These are phyloP conservation scores for Ceratitis capitata DNA, from an alignment of 1,140 invertebrate species.

Conservation along the genomic window DNA sequence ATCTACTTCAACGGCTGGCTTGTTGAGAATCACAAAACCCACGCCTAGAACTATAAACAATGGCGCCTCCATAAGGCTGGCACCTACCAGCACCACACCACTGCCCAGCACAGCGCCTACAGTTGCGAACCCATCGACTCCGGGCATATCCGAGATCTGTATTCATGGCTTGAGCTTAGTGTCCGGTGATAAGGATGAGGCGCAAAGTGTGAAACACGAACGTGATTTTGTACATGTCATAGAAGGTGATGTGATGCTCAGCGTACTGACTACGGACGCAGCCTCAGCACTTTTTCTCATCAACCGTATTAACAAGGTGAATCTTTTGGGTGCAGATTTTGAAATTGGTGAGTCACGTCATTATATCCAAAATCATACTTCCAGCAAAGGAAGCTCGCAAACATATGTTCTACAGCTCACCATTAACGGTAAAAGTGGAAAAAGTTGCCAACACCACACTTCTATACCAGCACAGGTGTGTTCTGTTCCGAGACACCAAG, in stretches of 20 bases:
- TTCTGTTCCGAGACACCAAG: no score
- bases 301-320: conserved; percentile 59
- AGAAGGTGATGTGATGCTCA: conserved; percentile 59
- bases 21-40: conserved; percentile 42
- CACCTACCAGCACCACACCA: conserved; percentile 14
- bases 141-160: conserved; percentile 53
- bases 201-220: conserved; percentile 46
- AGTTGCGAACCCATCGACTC: background rate
- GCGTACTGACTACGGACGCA: conserved; percentile 57
- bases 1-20: background rate
- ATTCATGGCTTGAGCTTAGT: conserved; percentile 52
- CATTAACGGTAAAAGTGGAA: no score
- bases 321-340: conserved; percentile 59
- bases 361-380: no score
- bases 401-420: no score
- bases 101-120: background rate
- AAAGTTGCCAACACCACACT: no score
- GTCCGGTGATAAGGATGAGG: conserved; percentile 47
- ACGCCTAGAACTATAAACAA: background rate
- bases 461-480: no score
- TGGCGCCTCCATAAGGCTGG: background rate
- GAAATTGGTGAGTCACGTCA: conserved; percentile 53
- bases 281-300: conserved; percentile 58
- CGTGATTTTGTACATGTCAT: conserved; percentile 55
- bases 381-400: no score